phyloP scores from a whole-genome alignment of 2,888 invertebrate genomes.

The Mythimna impura region DNA sequence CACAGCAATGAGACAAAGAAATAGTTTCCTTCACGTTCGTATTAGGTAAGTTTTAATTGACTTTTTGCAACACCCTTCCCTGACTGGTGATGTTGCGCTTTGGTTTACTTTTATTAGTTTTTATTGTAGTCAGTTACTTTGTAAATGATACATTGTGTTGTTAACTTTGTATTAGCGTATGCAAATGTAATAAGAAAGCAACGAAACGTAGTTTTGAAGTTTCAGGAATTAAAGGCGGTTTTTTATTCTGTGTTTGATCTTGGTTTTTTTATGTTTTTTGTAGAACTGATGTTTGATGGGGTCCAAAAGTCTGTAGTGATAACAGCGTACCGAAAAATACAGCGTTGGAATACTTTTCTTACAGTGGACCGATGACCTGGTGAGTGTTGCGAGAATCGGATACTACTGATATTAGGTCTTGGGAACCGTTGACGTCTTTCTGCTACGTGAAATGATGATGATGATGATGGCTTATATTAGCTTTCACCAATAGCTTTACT shows the following conservation, averaged over 20 bases:
- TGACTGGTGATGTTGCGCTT: constrained; percentile 66
- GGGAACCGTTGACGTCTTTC: too few relatives aligned
- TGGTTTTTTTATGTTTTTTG: neutral
- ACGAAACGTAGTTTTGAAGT: constrained; percentile 36
- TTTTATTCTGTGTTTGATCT: constrained; percentile 5
- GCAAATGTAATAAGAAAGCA: constrained; percentile 54
- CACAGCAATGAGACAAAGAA: constrained; percentile 66
- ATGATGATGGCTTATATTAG: too few relatives aligned
- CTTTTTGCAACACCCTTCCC: constrained; percentile 78
- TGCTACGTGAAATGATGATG: too few relatives aligned
- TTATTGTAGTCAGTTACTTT: constrained; percentile 53
- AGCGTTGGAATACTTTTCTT: too few relatives aligned
- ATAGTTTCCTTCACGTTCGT: constrained; percentile 68
- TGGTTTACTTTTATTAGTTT: constrained; percentile 62
- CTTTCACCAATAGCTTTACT: too few relatives aligned
- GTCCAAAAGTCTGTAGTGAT: too few relatives aligned
- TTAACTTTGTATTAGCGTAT: constrained; percentile 45
- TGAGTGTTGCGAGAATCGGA: too few relatives aligned
- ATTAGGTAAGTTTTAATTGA: constrained; percentile 84
- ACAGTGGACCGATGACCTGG: too few relatives aligned
- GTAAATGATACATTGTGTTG: constrained; percentile 51
- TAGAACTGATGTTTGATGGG: too few relatives aligned
- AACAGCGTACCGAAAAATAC: too few relatives aligned
- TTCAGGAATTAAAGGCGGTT: constrained; percentile 6
- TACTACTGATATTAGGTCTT: too few relatives aligned